phyloP scores from a whole-genome alignment of 2,113 vertebrate genomes.

The Nestor notabilis region DNA sequence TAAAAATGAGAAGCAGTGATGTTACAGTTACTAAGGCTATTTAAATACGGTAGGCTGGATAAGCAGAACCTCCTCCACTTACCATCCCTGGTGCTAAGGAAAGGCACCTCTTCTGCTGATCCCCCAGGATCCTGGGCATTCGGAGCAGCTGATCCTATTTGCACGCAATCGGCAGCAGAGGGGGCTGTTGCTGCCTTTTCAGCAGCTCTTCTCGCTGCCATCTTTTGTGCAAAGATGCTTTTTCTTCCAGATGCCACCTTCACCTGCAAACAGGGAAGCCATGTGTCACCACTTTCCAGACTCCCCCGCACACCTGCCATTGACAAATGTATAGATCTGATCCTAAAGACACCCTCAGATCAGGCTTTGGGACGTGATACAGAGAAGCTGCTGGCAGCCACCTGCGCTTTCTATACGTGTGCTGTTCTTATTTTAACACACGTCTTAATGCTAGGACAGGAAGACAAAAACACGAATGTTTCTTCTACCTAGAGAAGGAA shows the following conservation, averaged over 20 bases:
- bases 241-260: constrained; percentile 74
- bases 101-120: background rate
- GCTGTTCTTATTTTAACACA: background rate
- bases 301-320: background rate
- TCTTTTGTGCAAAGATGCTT: constrained; percentile 95
- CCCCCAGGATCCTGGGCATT: background rate
- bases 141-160: background rate
- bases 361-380: background rate
- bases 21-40: background rate
- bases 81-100: background rate
- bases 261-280: constrained; percentile 49
- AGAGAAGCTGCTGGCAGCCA: background rate
- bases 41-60: background rate
- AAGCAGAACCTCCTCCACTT: background rate
- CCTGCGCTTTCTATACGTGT: background rate
- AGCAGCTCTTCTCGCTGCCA: constrained; percentile 83
- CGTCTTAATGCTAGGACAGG: background rate
- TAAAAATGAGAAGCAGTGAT: background rate
- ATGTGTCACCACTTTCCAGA: background rate
- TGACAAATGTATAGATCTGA: background rate
- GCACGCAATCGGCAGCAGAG: background rate
- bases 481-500: background rate
- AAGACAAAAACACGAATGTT: background rate
- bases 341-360: background rate
- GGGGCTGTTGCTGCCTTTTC: constrained; percentile 49